Base-by-base conservation (phyloP, 2,888 invertebrate genomes). In the Odontocerum albicorne region DNA sequence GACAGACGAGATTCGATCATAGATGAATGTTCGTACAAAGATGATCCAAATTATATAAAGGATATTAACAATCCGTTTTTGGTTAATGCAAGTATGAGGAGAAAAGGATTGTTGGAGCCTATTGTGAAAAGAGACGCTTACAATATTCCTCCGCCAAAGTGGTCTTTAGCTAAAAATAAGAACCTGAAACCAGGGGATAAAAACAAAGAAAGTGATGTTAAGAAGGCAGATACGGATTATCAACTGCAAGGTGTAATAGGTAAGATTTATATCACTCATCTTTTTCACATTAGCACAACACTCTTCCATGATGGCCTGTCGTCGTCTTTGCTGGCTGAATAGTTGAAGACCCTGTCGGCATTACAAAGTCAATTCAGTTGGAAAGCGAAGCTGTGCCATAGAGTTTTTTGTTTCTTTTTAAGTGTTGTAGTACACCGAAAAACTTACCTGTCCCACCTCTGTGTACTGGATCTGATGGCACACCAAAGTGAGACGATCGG, bases 31-130 rank as follows among this genome's bases (percentile, higher is more conserved):
- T 49, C 49, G 4, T 62, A 58, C 36, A 58, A 62, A n/a, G 39
- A 58, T 46, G 62, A 60, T 50, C 62, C 59, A 3, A 57, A 54
- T 27, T 59, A 57, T 32, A 56, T 60, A 13, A 59, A 67, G 63
- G 61, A 60, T 57, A 60, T 63, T 17, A 58, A 46, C 20, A 59
- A 62, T 49, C 61, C 62, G 2, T 58, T 62, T 38, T 44, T 62
- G 49, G 54, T 61, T 10, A 38, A 58, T 2, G 61, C 61, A 1
- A 62, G 55, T 16, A 40, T 57, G 15, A 55, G 51, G 21, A 67
- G 73, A 36, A 68, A 75, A 56, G 75, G 71, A 64, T 68, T 77
- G 55, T 61, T 78, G 57, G 77, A 77, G 62, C 78, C 78, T 19
- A 67, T 78, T 13, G 72, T 69, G 43, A 70, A 71, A 27, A 74